Conservation (phyloP, 2,888 invertebrate species). For the Sipha maydis region DNA sequence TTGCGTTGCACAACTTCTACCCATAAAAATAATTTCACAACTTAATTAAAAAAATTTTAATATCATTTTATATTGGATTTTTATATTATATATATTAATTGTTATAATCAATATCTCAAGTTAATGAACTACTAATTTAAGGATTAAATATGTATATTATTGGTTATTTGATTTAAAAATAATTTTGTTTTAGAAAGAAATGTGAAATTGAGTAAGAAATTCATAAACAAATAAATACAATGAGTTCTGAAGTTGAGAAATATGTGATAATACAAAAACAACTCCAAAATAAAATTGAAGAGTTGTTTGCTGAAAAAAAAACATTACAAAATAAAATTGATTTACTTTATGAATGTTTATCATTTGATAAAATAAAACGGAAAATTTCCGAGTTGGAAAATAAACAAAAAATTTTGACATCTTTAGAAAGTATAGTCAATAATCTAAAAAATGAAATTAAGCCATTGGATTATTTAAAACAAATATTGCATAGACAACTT, state of each 20-base stretch:
- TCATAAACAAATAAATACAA: neutral
- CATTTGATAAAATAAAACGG: conserved; percentile 35
- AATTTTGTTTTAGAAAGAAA: neutral
- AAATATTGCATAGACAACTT: conserved; percentile 7
- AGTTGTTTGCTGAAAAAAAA: conserved; percentile 43
- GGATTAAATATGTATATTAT: neutral
- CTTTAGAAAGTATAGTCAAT: conserved; percentile 20
- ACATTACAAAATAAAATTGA: conserved; percentile 7
- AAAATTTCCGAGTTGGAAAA: conserved; percentile 48
- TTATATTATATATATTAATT: neutral
- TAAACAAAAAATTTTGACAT: conserved; percentile 40
- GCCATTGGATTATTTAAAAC: conserved; percentile 55
- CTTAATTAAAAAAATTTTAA: neutral
- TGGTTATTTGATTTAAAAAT: neutral
- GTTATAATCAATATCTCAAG: neutral
- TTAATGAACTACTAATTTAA: neutral
- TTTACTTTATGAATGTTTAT: conserved; percentile 48
- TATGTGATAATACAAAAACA: conserved; percentile 25
- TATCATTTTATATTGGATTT: neutral
- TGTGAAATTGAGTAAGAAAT: neutral
- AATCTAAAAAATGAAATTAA: conserved; percentile 40
- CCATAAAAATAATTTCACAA: neutral
- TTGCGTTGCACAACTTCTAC: neutral
- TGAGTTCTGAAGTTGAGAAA: conserved; percentile 46
- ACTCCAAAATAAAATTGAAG: conserved; percentile 31